Percentiles rank a stretch among this genome's conserved stretches.
Conservation (phyloP, 2,113 vertebrate genomes). For the Megalops atlanticus region DNA sequence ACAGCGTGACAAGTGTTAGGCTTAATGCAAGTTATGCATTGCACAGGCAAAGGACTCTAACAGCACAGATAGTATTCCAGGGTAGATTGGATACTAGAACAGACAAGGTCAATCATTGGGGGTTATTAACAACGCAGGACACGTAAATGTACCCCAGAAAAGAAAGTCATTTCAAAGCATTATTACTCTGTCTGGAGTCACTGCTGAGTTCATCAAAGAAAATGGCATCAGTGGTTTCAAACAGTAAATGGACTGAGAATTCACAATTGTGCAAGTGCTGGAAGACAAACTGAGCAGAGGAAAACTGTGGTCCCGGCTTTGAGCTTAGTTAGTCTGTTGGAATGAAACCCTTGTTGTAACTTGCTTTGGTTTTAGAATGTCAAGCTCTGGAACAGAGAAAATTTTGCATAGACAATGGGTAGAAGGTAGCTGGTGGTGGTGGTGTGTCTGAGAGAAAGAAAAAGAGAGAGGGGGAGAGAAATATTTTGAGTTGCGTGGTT, state of each 20-base stretch:
- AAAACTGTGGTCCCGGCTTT: not conserved
- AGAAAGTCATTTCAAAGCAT: too few species aligned
- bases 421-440: slow-evolving; percentile 35
- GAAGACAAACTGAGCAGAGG: not conserved
- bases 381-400: slow-evolving; percentile 44
- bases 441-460: slow-evolving; percentile 27
- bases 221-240: not conserved
- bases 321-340: slow-evolving; percentile 17
- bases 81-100: not conserved
- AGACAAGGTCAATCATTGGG: not conserved
- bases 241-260: not conserved
- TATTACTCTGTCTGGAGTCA: too few species aligned
- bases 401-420: slow-evolving; percentile 42
- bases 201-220: too few species aligned
- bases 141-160: too few species aligned
- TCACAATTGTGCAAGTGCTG: not conserved
- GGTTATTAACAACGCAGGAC: not conserved
- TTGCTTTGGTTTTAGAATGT: slow-evolving; percentile 52
- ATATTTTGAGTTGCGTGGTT: slow-evolving; percentile 41
- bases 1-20: not conserved
- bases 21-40: not conserved
- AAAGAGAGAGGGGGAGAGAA: slow-evolving; percentile 25
- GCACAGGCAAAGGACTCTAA: not conserved
- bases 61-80: not conserved
- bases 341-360: slow-evolving; percentile 56